Evolutionary conservation across 2,888 invertebrate species (phyloP).

Genomic region (Tridacna crocea): DNA sequence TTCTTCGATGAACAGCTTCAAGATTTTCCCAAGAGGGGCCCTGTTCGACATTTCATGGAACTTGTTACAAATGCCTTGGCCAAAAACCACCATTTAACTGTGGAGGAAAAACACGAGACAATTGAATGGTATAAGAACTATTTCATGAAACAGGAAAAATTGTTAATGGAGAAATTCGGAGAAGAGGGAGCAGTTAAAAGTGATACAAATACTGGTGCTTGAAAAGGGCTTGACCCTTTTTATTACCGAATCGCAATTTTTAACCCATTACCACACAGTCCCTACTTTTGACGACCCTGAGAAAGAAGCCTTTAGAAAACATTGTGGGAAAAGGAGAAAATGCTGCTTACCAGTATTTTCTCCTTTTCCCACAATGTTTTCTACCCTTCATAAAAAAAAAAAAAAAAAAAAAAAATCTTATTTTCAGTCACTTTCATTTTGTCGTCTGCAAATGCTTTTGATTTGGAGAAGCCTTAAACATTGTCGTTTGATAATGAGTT

Average conservation of each 20-base stretch:
- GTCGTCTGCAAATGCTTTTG: too few relatives aligned
- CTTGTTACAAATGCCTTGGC: slow-evolving; percentile 96
- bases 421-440: too few relatives aligned
- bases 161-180: slow-evolving; percentile 85
- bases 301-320: not conserved
- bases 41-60: slow-evolving; percentile 98
- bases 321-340: not conserved
- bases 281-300: not conserved
- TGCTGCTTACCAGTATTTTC: not conserved
- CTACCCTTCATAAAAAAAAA: not conserved
- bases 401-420: not conserved
- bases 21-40: slow-evolving; percentile 94
- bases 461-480: too few relatives aligned
- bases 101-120: slow-evolving; percentile 93
- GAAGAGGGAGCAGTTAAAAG: slow-evolving; percentile 35
- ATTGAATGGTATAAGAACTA: slow-evolving; percentile 96
- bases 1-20: slow-evolving; percentile 94
- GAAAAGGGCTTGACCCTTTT: not conserved
- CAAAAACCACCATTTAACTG: slow-evolving; percentile 96
- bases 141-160: slow-evolving; percentile 89
- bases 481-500: too few relatives aligned
- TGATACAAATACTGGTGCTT: not conserved
- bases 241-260: not conserved
- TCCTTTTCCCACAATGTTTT: not conserved
- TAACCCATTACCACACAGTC: not conserved